Percentiles rank a stretch among this genome's conserved stretches.
phyloP scores from a whole-genome alignment of 2,797 vertebrate genomes.

The Muscicapa comitata region DNA sequence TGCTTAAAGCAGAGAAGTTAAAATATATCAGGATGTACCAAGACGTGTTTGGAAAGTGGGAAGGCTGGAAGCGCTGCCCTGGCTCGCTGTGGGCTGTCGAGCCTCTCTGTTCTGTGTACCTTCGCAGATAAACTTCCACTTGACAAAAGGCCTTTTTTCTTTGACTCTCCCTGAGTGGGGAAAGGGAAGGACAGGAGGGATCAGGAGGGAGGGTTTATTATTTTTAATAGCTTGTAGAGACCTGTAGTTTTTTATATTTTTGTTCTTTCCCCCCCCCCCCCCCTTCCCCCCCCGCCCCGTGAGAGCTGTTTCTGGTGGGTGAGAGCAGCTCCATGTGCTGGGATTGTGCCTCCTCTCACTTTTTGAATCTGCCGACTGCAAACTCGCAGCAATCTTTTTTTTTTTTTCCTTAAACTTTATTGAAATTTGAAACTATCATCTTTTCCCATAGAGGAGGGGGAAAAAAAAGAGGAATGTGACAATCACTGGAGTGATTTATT shows the following conservation, averaged over 20 bases:
- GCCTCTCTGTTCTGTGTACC: conserved; percentile 8
- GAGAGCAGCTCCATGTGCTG: conserved; percentile 43
- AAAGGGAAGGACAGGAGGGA: conserved; percentile 12
- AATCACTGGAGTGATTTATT: conserved; percentile 62
- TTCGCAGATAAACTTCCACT: conserved; percentile 65
- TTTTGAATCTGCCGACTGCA: conserved; percentile 49
- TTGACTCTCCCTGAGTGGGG: background rate
- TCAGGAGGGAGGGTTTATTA: conserved; percentile 8
- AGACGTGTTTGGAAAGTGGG: conserved; percentile 52
- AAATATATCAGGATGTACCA: conserved; percentile 58
- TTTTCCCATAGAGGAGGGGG: background rate
- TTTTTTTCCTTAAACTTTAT: conserved; percentile 16
- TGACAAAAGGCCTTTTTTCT: conserved; percentile 43
- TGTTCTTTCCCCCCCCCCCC: background rate
- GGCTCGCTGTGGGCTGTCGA: conserved; percentile 35
- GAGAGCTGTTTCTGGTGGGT: conserved; percentile 16
- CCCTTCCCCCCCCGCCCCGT: accelerated
- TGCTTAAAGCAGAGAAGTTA: conserved; percentile 61
- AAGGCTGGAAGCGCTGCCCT: conserved; percentile 43
- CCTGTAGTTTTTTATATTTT: background rate
- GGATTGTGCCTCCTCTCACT: conserved; percentile 47
- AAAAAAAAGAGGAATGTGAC: background rate
- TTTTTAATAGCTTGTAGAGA: conserved; percentile 19
- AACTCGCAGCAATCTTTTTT: conserved; percentile 29
- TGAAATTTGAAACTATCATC: conserved; percentile 52